Conservation (phyloP, 2,797 vertebrate species). For the Smutsia gigantea region DNA sequence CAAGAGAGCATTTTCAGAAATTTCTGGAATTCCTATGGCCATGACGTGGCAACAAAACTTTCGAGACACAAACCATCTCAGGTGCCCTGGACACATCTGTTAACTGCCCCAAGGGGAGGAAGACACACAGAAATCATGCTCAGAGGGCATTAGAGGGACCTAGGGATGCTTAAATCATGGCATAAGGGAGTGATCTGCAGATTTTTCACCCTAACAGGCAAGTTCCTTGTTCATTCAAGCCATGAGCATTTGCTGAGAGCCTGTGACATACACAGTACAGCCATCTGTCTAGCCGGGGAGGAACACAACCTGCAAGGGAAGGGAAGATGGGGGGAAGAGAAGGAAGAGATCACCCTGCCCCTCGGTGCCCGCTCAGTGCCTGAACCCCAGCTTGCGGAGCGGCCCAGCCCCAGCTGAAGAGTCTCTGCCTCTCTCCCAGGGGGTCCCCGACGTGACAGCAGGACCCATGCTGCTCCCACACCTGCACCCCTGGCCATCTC, state of each 20-base stretch:
- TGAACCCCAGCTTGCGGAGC: neutral
- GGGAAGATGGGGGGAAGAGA: neutral
- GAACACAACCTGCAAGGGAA: neutral
- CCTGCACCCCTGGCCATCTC: neutral
- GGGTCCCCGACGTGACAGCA: neutral
- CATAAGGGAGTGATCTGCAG: rapidly evolving
- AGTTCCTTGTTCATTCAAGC: neutral
- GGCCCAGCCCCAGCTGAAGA: neutral
- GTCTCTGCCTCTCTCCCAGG: neutral
- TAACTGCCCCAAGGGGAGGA: neutral
- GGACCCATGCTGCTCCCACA: neutral
- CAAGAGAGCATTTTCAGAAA: neutral
- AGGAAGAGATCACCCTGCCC: too few species aligned
- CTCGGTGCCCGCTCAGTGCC: neutral
- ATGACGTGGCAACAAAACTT: rapidly evolving
- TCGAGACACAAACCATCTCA: rapidly evolving
- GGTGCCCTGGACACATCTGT: neutral
- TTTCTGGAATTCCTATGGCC: slow-evolving; percentile 17
- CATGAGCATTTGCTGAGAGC: neutral
- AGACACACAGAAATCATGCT: neutral
- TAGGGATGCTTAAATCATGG: neutral
- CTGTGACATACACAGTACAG: neutral
- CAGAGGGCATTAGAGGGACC: neutral
- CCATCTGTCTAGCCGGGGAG: neutral
- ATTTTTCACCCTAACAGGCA: neutral